These are phyloP conservation scores for Calephelis virginiensis DNA, from an alignment of 1,140 invertebrate species.

Conservation along the genomic window DNA sequence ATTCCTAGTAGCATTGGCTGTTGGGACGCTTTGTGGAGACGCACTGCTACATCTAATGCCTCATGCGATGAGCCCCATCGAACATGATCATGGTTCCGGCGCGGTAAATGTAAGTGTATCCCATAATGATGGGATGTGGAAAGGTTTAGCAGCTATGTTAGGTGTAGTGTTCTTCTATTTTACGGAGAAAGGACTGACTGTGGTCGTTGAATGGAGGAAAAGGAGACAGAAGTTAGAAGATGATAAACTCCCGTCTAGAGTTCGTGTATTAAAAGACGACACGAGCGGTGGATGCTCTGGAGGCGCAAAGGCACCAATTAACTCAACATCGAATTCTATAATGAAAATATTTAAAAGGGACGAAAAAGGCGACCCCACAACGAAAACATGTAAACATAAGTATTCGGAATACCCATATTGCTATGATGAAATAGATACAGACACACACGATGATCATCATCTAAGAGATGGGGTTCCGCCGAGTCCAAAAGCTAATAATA, in stretches of 20 bases:
- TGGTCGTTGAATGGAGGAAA: constrained; percentile 89
- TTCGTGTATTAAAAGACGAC: constrained; percentile 82
- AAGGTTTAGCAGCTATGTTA: constrained; percentile 88
- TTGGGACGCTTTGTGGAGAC: constrained; percentile 94
- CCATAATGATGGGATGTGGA: constrained; percentile 87
- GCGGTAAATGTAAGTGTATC: constrained; percentile 50
- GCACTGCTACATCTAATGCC: constrained; percentile 95
- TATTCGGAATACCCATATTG: constrained; percentile 92
- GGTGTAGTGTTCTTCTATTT: constrained; percentile 94
- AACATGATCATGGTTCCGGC: constrained; percentile 65
- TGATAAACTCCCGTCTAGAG: constrained; percentile 80
- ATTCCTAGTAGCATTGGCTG: constrained; percentile 94
- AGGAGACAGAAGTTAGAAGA: constrained; percentile 80
- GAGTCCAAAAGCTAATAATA: constrained; percentile 64
- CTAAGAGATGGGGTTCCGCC: constrained; percentile 62
- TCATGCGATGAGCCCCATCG: constrained; percentile 84
- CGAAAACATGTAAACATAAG: constrained; percentile 89
- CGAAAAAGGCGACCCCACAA: constrained; percentile 75
- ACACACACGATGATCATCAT: constrained; percentile 82
- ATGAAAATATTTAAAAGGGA: constrained; percentile 70
- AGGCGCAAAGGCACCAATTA: constrained; percentile 64
- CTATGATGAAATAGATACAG: constrained; percentile 88
- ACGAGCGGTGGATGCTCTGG: constrained; percentile 78
- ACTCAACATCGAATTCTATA: constrained; percentile 59
- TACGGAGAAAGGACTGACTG: constrained; percentile 88